Evolutionary conservation across 2,113 vertebrate genomes (phyloP), one percentile per base, ranked within the genome.

Genomic region (Mastomys natalensis): DNA sequence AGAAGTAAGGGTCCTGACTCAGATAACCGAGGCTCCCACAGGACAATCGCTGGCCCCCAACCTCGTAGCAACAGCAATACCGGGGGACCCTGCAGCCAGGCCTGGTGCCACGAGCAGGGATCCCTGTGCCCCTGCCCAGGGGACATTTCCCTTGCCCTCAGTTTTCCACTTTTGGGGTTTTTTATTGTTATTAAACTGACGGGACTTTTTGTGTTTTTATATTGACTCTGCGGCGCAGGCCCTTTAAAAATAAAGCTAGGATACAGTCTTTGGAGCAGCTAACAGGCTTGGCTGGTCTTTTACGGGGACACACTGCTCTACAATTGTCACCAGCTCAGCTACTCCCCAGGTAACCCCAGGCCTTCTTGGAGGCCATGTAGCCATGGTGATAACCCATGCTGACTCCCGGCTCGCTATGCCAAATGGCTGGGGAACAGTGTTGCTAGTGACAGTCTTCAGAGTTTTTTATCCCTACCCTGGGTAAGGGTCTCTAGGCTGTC

Each of bases 1-100:
- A 99, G 98, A 99, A 99, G 98, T 99, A 98, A 99, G 97, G 97
- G 80, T 90, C 95, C 73, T 1, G 17, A 86, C 95, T 96, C 95
- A 37, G 90, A 37, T 15, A 90, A 91, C 89, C 0, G 96, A 89
- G 97, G 97, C 97, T 93, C 96, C 96, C 94, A 97, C 96, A 93
- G 96, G 97, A 98, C 97, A 98, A 97, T 98, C 97, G 96, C 97
- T 96, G 98, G 90, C 96, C 95, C 85, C 64, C 0, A 51, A 97
- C 96, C 96, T 97, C 90, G 70, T 96, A 98, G 97, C 97, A 98
- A 97, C 97, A 98, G 97, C 97, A 97, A 98, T 97, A 97, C 95
- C 22, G 31, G 87, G 95, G 95, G 51, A 78, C 94, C 95, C 96
- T 95, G 94, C 37, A 3, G 97, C 93, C 82, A 93, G 97, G 98